Percentiles rank a stretch among this genome's conserved stretches.
Evolutionary conservation across 2,797 vertebrate genomes (phyloP).

Genomic region (Sebastes oblongus): DNA sequence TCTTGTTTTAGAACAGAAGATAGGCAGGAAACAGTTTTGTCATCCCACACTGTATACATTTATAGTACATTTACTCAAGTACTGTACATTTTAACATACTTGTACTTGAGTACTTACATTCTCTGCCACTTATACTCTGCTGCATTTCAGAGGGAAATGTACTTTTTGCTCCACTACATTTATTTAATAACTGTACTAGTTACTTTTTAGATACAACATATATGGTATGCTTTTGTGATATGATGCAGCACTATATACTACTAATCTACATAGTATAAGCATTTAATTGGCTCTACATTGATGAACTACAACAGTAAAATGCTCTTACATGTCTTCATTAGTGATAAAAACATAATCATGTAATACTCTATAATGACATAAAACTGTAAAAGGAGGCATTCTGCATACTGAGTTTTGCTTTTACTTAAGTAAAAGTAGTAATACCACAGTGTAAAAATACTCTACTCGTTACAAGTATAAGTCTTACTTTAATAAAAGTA

Average conservation of each 20-base stretch:
- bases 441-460: no score
- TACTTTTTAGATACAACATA: rapidly evolving
- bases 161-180: not conserved
- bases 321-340: not conserved
- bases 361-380: not conserved
- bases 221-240: not conserved
- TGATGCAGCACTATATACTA: not conserved
- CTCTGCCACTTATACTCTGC: not conserved
- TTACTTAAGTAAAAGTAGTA: no score
- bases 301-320: not conserved
- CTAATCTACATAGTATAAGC: not conserved
- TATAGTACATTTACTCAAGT: not conserved
- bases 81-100: not conserved
- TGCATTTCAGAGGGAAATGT: not conserved
- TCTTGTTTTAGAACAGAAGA: not conserved
- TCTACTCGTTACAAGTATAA: no score
- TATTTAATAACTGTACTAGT: not conserved
- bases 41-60: not conserved
- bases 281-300: not conserved
- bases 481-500: no score
- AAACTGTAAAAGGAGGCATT: not conserved
- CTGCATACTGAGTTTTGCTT: not conserved
- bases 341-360: not conserved
- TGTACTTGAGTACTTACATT: not conserved
- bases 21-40: not conserved